Evolutionary conservation across 2,113 vertebrate species (phyloP).

Genomic region (Carlito syrichta): DNA sequence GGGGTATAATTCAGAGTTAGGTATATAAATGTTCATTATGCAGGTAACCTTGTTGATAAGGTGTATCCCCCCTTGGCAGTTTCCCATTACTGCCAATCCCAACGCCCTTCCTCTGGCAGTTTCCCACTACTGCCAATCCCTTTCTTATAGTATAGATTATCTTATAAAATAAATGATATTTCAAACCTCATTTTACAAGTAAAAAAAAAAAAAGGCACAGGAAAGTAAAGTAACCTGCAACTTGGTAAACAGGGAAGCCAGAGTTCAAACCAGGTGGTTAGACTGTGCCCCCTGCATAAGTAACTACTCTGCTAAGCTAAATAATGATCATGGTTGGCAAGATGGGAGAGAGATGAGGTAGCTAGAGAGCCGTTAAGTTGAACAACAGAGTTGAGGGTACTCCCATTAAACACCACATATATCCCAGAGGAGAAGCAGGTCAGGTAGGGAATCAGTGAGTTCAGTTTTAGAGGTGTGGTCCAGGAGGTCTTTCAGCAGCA

Average conservation of each 20-base stretch:
- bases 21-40: no score
- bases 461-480: neutral
- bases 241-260: neutral
- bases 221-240: neutral
- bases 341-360: neutral
- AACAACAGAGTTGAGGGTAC: rapidly evolving
- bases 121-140: no score
- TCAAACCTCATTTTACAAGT: neutral
- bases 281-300: rapidly evolving
- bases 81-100: no score
- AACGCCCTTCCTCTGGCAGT: no score
- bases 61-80: no score
- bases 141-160: no score
- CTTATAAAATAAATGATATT: neutral
- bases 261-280: neutral
- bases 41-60: no score
- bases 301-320: no score
- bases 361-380: neutral
- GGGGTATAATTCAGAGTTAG: no score
- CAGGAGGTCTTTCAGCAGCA: neutral
- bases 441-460: neutral
- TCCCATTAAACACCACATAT: neutral
- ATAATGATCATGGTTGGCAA: rapidly evolving
- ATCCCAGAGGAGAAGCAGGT: neutral
- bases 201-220: neutral